Evolutionary conservation across 30 jellyfish, hydroid and myxozoan genomes (phyloP).

Genomic region (Hydractinia echinata): DNA sequence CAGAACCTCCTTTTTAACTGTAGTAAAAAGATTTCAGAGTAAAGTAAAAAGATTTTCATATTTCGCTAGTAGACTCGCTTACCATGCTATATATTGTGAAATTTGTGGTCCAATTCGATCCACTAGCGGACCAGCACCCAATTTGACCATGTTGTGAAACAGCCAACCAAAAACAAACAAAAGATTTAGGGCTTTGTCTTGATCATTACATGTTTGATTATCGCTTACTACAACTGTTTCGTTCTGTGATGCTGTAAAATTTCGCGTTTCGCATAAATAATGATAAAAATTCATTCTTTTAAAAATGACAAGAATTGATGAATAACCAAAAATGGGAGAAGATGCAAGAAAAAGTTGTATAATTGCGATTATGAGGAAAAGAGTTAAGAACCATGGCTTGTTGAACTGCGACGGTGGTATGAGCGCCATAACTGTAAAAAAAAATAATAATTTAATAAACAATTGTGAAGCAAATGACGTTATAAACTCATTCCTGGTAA

Average conservation of each 20-base stretch:
- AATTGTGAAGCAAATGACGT: too few species aligned
- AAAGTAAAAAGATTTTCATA: too few species aligned
- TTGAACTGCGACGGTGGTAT: neutral
- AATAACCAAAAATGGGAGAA: constrained; percentile 30
- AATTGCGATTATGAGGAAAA: neutral
- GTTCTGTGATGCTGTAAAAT: neutral
- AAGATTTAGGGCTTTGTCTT: constrained; percentile 22
- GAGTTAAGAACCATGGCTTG: neutral
- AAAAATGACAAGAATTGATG: constrained; percentile 24
- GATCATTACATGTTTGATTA: constrained; percentile 1
- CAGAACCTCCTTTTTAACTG: too few species aligned
- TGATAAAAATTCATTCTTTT: constrained; percentile 1
- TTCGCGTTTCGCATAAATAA: constrained; percentile 1
- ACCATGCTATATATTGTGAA: constrained; percentile 25
- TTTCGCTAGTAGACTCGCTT: neutral
- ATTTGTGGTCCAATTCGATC: constrained; percentile 27
- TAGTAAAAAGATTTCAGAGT: too few species aligned
- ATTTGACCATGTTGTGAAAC: constrained; percentile 14
- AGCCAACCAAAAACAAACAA: constrained; percentile 14
- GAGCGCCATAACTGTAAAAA: neutral
- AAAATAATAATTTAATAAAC: too few species aligned
- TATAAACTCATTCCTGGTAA: too few species aligned
- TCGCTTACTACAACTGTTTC: neutral
- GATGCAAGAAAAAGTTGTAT: constrained; percentile 6
- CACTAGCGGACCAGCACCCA: constrained; percentile 12